Conservation (phyloP, 2,888 invertebrate genomes). For the Ellobium chinense region DNA sequence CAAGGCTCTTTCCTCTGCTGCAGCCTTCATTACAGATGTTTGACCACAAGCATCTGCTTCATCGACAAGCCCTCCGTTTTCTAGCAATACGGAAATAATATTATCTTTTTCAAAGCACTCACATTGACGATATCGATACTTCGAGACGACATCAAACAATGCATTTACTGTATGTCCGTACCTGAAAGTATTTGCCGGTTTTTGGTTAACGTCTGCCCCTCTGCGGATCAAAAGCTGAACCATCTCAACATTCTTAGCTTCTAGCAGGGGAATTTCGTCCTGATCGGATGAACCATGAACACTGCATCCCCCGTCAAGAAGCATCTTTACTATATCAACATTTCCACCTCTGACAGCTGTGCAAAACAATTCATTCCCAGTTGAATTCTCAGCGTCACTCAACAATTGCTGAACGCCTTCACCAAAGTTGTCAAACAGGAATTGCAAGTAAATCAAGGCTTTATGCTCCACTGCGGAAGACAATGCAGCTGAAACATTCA, state of each 20-base stretch:
- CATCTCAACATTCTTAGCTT: not conserved
- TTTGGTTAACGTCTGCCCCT: not conserved
- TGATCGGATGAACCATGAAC: not conserved
- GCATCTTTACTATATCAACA: not conserved
- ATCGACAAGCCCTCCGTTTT: not conserved
- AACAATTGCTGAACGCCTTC: not conserved
- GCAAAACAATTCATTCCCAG: not conserved
- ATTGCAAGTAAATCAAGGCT: not conserved
- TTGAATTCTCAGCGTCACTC: not conserved
- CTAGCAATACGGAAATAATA: not conserved
- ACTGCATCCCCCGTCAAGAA: not conserved
- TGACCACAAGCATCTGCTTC: not conserved
- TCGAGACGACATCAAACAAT: not conserved
- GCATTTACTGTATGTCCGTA: not conserved
- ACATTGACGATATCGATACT: not conserved
- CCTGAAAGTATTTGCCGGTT: too few species aligned
- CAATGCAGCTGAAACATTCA: not conserved
- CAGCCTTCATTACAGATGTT: constrained; percentile 9
- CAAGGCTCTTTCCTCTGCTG: not conserved
- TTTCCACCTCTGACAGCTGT: not conserved
- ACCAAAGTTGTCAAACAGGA: not conserved
- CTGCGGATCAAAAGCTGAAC: not conserved
- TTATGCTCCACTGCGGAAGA: not conserved
- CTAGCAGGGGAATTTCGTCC: not conserved
- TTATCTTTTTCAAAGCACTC: not conserved